phyloP scores from a whole-genome alignment of 1,140 invertebrate species.

The Dufourea novaeangliae region DNA sequence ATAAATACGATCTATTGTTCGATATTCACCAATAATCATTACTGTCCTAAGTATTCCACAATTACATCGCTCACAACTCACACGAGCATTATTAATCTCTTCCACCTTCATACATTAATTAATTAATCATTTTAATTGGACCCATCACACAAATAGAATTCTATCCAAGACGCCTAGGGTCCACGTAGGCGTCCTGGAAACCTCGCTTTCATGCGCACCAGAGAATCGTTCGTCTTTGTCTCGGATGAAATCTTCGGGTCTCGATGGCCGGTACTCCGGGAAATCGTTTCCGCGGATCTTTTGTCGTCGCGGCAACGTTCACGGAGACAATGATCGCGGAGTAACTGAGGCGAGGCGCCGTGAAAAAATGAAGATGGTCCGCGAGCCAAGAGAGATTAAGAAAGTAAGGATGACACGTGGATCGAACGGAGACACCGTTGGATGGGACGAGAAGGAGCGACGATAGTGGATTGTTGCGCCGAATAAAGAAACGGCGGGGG shows the following conservation, averaged over 20 bases:
- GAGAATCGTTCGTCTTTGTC: slow-evolving; percentile 3
- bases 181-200: no score
- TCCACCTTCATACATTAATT: no score
- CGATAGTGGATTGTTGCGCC: not conserved
- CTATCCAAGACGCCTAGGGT: no score
- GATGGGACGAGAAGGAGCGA: not conserved
- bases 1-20: no score
- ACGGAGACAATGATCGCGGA: slow-evolving; percentile 23
- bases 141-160: no score
- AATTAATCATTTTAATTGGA: no score
- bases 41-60: no score
- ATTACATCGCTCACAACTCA: no score
- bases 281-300: slow-evolving; percentile 24
- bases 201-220: no score
- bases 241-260: not conserved
- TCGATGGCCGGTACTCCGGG: slow-evolving; percentile 1
- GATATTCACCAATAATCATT: no score
- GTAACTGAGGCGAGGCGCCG: not conserved
- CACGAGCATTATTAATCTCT: no score
- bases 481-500: slow-evolving; percentile 4
- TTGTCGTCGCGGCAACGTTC: slow-evolving; percentile 22
- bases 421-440: not conserved
- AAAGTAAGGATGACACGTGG: not conserved
- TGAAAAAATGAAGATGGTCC: slow-evolving; percentile 30
- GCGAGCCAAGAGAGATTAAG: slow-evolving; percentile 10